Evolutionary conservation across 2,888 invertebrate genomes (phyloP).

Genomic region (Schrankia costaestrigalis): DNA sequence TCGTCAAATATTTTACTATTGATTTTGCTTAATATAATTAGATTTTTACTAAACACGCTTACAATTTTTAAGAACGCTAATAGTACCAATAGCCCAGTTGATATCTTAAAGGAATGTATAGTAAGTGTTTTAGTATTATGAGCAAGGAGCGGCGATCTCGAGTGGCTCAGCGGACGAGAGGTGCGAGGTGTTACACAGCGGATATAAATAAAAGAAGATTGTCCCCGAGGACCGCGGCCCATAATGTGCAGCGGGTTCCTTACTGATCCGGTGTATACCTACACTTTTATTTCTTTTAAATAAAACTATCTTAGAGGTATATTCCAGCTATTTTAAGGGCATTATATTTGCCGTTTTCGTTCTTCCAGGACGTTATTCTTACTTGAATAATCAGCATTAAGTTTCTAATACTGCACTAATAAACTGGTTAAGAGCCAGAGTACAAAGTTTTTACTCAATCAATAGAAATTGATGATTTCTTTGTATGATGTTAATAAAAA

Average conservation of each 20-base stretch:
- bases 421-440: too few species aligned
- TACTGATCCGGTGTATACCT: conserved; percentile 16
- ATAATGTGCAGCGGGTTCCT: conserved; percentile 51
- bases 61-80: too few species aligned
- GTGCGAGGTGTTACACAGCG: conserved; percentile 63
- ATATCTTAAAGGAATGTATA: not conserved
- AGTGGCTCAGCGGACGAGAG: conserved; percentile 34
- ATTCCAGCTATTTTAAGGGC: too few species aligned
- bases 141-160: conserved; percentile 29
- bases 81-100: not conserved
- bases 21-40: not conserved
- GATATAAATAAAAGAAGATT: conserved; percentile 72
- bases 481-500: too few species aligned
- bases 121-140: conserved; percentile 9
- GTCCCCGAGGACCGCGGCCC: conserved; percentile 59
- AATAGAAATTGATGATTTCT: too few species aligned
- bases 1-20: not conserved
- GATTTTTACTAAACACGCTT: not conserved
- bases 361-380: too few species aligned
- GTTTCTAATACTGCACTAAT: too few species aligned
- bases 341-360: too few species aligned
- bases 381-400: too few species aligned
- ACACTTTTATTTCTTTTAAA: not conserved
- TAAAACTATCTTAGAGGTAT: not conserved
- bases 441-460: too few species aligned